phyloP scores from a whole-genome alignment of 2,113 vertebrate species.

The Struthidea cinerea region DNA sequence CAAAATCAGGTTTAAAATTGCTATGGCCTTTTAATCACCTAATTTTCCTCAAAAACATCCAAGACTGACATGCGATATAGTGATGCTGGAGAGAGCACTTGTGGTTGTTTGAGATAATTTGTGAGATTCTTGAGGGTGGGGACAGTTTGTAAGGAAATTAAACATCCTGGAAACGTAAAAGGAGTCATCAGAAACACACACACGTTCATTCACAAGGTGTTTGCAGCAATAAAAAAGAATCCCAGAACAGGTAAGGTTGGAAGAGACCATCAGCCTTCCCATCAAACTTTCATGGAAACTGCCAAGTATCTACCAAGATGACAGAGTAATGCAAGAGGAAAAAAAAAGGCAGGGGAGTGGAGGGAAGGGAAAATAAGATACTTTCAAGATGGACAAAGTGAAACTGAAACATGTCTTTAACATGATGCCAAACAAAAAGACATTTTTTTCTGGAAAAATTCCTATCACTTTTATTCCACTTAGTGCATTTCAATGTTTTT shows the following conservation, averaged over 20 bases:
- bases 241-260: background rate
- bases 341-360: background rate
- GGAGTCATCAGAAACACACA: background rate
- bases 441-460: background rate
- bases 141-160: background rate
- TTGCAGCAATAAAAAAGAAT: background rate
- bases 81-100: background rate
- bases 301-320: background rate
- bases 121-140: fast-evolving
- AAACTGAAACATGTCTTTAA: background rate
- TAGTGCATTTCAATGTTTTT: background rate
- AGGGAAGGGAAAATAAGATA: background rate
- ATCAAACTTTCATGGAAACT: background rate
- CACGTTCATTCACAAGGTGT: background rate
- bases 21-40: background rate
- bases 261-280: background rate
- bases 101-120: background rate
- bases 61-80: background rate
- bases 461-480: background rate
- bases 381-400: background rate
- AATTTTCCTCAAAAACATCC: background rate
- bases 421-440: background rate
- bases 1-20: background rate
- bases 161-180: background rate
- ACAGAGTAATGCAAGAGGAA: background rate